Percentiles rank a stretch among this genome's conserved stretches.
phyloP scores from a whole-genome alignment of 2,113 vertebrate species.

The Oreochromis spilurus region DNA sequence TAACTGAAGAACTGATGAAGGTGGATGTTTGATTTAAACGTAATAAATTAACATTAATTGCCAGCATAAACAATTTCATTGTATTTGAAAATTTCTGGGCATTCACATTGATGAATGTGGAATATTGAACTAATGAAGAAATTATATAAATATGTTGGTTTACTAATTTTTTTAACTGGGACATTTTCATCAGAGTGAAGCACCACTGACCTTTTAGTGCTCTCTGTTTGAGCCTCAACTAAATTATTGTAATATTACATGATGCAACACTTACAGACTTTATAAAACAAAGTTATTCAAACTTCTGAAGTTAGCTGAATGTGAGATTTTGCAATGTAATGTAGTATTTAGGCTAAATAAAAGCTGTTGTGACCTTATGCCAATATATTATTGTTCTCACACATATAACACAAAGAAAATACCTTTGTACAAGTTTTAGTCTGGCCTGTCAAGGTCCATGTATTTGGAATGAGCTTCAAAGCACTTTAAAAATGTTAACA shows the following conservation, averaged over 20 bases:
- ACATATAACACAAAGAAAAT: neutral
- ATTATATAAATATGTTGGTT: neutral
- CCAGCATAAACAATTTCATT: neutral
- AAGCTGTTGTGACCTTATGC: neutral
- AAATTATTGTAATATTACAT: neutral
- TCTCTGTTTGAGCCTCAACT: neutral
- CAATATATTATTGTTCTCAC: neutral
- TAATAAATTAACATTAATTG: neutral
- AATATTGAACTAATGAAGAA: neutral
- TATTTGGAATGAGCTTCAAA: neutral
- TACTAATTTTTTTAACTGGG: neutral
- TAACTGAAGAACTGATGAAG: neutral
- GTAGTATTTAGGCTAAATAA: neutral
- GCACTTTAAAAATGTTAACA: neutral
- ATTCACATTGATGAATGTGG: neutral
- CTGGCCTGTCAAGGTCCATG: neutral
- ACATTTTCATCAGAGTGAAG: neutral
- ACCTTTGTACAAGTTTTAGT: neutral
- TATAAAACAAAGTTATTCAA: neutral
- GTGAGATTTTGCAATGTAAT: neutral
- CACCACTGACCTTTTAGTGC: neutral
- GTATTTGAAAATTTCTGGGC: rapidly evolving
- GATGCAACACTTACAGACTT: neutral
- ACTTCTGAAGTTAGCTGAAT: neutral
- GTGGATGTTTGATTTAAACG: neutral